Evolutionary conservation across 2,888 invertebrate species (phyloP).

Genomic region (Eilema griseolum): DNA sequence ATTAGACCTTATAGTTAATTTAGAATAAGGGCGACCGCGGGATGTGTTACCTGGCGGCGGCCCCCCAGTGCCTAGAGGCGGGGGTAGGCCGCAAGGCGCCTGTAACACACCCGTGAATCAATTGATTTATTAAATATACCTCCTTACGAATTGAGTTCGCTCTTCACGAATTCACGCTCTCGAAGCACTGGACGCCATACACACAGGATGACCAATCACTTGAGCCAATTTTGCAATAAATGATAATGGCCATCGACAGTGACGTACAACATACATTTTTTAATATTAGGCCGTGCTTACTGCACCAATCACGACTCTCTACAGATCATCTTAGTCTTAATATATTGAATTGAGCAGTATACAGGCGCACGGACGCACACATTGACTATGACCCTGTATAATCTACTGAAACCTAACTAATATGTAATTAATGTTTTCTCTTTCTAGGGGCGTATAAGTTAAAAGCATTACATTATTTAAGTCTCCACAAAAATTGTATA

Average conservation of each 20-base stretch:
- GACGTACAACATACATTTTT: constrained; percentile 56
- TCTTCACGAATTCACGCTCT: constrained; percentile 22
- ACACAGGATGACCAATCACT: constrained; percentile 47
- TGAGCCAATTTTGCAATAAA: constrained; percentile 59
- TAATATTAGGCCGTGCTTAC: constrained; percentile 73
- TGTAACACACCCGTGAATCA: constrained; percentile 42
- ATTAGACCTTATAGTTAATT: constrained; percentile 54
- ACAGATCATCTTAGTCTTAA: constrained; percentile 74
- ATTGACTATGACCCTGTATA: constrained; percentile 81
- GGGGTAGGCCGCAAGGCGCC: constrained; percentile 23
- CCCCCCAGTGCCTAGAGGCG: constrained; percentile 12
- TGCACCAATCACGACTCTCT: constrained; percentile 71
- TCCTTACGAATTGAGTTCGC: constrained; percentile 34
- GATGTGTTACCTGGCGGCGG: constrained; percentile 40
- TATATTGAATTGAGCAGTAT: constrained; percentile 82
- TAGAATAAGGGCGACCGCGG: constrained; percentile 50
- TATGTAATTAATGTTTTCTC: constrained; percentile 70
- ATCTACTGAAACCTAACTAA: constrained; percentile 79
- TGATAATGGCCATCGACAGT: constrained; percentile 60
- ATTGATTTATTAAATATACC: constrained; percentile 45
- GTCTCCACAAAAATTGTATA: constrained; percentile 83
- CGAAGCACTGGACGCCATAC: constrained; percentile 34
- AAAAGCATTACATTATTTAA: constrained; percentile 81
- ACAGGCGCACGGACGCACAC: constrained; percentile 83
- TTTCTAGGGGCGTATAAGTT: constrained; percentile 78